Evolutionary conservation across 1,140 invertebrate species (phyloP), one percentile per base, ranked within the genome.

Genomic region (Drosophila sturtevanti): DNA sequence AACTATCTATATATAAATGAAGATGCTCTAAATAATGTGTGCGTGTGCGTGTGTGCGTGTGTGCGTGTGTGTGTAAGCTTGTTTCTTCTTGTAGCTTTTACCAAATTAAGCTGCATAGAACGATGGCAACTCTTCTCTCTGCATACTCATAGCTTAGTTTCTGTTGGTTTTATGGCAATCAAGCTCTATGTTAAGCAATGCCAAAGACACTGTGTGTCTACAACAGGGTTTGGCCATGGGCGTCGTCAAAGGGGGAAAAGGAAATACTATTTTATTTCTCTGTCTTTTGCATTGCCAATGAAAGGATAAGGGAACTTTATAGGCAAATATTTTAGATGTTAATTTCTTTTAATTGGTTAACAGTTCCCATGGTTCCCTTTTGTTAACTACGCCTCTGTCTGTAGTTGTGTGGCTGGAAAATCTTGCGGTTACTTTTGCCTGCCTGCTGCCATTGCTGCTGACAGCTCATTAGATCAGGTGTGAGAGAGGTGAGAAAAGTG

Each of bases 401-500:
- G 11, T 7, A 27, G 31, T 18, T 52, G 62, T 14, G 16, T 48
- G 72, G 55, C 56, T 65, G 56, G 18, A 64, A 81, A 81, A 77
- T 81, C 64, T 81, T 81, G 72, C 48, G 70, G 70, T 65, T 82
- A 37, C 70, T 81, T 70, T 70, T 54, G 73, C 44, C 60, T 44
- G 64, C 55, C 74, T 62, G 75, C 60, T 60, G 34, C 70, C 63
- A 64, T 68, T 68, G 60, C 24, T 77, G 65, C 34, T 74, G 79
- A 77, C 79, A 81, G 73, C 69, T 81, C 68, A 65, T 73, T 73
- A 77, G 63, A 60, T 56, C 73, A 69, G 62, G 68, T 81, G 78
- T 69, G 34, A 58, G 37, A 48, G 35, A 51, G 41, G 69, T 60
- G 63, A 27, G 55, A 35, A 48, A 64, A 60, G 62, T 62, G 38